Percentiles rank a stretch among this genome's conserved stretches.
phyloP scores from a whole-genome alignment of 2,113 vertebrate genomes.

The Noctilio leporinus region DNA sequence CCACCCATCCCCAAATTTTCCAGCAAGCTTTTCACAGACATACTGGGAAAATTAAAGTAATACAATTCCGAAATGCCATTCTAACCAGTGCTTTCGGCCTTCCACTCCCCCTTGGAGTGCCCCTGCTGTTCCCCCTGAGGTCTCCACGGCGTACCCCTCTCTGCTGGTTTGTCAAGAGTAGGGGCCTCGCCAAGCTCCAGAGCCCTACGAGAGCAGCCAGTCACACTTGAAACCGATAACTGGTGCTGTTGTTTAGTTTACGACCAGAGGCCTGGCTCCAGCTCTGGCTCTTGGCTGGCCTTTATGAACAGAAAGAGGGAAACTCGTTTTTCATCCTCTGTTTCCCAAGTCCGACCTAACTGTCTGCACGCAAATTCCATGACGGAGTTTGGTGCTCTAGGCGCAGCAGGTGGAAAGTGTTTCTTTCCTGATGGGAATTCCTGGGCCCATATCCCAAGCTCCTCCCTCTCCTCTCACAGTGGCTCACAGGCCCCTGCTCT shows the following conservation, averaged over 20 bases:
- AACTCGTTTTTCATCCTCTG: constrained; percentile 61
- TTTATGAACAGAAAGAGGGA: constrained; percentile 58
- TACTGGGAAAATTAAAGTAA: not conserved
- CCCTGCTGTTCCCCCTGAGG: not conserved
- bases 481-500: not conserved
- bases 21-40: not conserved
- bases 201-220: constrained; percentile 27
- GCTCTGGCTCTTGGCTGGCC: constrained; percentile 59
- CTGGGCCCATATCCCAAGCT: constrained; percentile 30
- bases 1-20: not conserved
- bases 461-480: constrained; percentile 22
- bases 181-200: constrained; percentile 34
- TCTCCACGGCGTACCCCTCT: constrained; percentile 22
- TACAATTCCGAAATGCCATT: constrained; percentile 31
- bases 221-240: constrained; percentile 49
- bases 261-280: constrained; percentile 36
- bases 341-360: constrained; percentile 57
- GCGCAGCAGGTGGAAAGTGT: constrained; percentile 57
- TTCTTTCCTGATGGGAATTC: constrained; percentile 59
- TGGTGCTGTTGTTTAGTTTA: constrained; percentile 57
- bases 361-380: constrained; percentile 61
- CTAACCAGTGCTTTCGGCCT: constrained; percentile 13
- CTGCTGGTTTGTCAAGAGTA: constrained; percentile 27
- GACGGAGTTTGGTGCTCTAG: constrained; percentile 37
- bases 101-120: not conserved